Evolutionary conservation across 2,888 invertebrate genomes (phyloP), one percentile per base, ranked within the genome.

Genomic region (Trilocha varians): DNA sequence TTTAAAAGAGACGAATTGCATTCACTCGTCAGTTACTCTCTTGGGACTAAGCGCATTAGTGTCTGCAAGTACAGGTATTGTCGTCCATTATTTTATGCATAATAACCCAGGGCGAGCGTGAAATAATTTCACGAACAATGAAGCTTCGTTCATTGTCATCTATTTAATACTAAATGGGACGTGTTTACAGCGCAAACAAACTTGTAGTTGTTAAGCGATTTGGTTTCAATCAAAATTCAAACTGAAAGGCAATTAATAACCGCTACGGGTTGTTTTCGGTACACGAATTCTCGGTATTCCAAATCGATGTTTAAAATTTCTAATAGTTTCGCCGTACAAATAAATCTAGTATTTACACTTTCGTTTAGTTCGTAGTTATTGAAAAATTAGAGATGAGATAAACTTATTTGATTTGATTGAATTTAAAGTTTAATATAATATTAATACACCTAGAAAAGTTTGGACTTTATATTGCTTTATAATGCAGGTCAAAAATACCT

Each of bases 31-130:
- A 68, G 62, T 62, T 58, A 51, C 39, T 50, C 52, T 67, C 56
- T 56, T 63, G 56, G 54, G 57, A 57, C 57, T 70, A 70, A 74
- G 69, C 72, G 73, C 72, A 76, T 74, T 73, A 74, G 62, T 67
- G 69, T 72, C 68, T 55, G 55, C 52, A 52, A 53, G 51, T 51
- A 55, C 63, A 70, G 65, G 65, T 68, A 62, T 53, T 64, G 61
- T 55, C 55, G 57, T 43, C 65, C 65, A 74, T 77, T 78, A 77
- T 74, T 76, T 74, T 76, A 78, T 76, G 76, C 69, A 74, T 74
- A 79, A 69, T 67, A 70, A 70, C 57, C 70, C 57, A 52, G 55
- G 59, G 55, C 57, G 55, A 64, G 65, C 62, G 57, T 67, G 66
- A 66, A 62, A 71, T 73, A 76, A 70, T 74, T 77, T 65, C 59